Base-by-base conservation (phyloP, 2,888 invertebrate genomes). In the Lithophane leautieri region DNA sequence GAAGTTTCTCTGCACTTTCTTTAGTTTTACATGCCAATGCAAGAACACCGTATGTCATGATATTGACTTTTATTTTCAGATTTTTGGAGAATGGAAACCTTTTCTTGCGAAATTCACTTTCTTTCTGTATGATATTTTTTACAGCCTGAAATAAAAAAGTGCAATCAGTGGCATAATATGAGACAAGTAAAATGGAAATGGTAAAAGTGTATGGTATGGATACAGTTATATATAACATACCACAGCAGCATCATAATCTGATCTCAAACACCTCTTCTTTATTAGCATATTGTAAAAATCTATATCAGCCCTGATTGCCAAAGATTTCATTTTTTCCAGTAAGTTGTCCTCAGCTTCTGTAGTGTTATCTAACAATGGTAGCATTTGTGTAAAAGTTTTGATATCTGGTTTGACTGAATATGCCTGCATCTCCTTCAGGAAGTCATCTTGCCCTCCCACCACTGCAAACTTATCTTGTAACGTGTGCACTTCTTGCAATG, bases 201-300 rank as follows among this genome's bases (percentile, higher is more conserved):
- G 62, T 50, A 58, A 62, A 60, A 54, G 11, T 25, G 8, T 19
- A 34, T 8, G 16, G 8, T 19, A 34, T 8, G 16, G 34, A 28
- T 67, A 11, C 42, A 44, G n/a, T 52, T 40, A 19, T 8, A 40
- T n/a, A 40, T 34, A 69, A 95, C 96, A 95, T 96, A 98, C 98
- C 94, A 97, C 97, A 22, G 98, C 99, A 86, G 96, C 97, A 70
- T 97, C 95, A 91, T 97, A 98, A 91, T 98, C 98, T 76, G 93
- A 95, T 84, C 98, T 96, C 89, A 97, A 94, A 90, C 97, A 97
- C 76, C 98, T 97, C 91, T 97, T 98, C 90, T 98, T 98, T 71
- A 99, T 99, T 16, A 99, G 96, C 95, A 98, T 97, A 93, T 99
- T 99, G 90, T 97, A 99, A 92, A 99, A 98, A 91, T 98, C 98